These are phyloP conservation scores for Borostomias antarcticus DNA, from an alignment of 2,797 vertebrate genomes.

Conservation along the genomic window DNA sequence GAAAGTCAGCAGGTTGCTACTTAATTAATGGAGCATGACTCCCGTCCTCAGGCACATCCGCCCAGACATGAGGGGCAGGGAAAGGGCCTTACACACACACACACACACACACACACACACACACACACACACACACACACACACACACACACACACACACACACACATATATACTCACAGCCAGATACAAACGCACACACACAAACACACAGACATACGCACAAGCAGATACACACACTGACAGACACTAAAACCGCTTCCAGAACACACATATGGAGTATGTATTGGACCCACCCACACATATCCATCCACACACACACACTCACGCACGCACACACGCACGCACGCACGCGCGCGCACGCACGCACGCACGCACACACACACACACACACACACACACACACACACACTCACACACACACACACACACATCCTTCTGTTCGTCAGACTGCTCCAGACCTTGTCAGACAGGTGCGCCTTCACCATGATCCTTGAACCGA, in stretches of 20 bases:
- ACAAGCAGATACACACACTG: not conserved
- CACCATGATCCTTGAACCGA: conserved; percentile 43
- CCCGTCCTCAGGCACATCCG: conserved; percentile 64
- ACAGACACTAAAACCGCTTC: too few relatives aligned
- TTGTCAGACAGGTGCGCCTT: not conserved
- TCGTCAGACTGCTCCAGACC: not conserved
- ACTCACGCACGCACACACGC: conserved; percentile 6
- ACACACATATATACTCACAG: not conserved
- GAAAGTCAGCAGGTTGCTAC: conserved; percentile 79
- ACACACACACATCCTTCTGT: conserved; percentile 4
- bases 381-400: not conserved
- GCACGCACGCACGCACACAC: not conserved
- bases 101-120: conserved; percentile 24
- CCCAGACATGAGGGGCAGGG: conserved; percentile 16
- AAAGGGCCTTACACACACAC: conserved; percentile 1
- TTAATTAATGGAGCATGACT: conserved; percentile 80
- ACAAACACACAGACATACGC: conserved; percentile 1
- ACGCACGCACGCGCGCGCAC: not conserved
- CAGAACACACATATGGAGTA: too few relatives aligned
- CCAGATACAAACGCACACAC: not conserved
- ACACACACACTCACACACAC: not conserved
- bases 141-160: conserved; percentile 15
- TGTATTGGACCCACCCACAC: too few relatives aligned
- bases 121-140: conserved; percentile 18
- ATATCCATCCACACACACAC: conserved; percentile 12